Evolutionary conservation across 1,140 invertebrate species (phyloP).

Genomic region (Lordiphosa collinella): DNA sequence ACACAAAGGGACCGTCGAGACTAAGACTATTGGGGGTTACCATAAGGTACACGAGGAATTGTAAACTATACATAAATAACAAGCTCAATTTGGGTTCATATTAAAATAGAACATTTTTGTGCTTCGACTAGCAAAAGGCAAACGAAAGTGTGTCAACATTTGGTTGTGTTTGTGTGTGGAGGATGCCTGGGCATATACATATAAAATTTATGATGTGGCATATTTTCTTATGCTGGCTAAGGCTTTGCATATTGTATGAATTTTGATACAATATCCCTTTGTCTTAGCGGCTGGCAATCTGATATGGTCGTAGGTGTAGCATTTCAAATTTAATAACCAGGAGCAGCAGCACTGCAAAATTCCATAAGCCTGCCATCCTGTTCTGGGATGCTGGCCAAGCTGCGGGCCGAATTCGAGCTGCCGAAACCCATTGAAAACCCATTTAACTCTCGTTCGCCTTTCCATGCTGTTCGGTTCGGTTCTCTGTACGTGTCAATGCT

Average conservation of each 20-base stretch:
- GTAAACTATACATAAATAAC: conserved; percentile 75
- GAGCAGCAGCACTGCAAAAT: conserved; percentile 41
- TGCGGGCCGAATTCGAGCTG: conserved; percentile 44
- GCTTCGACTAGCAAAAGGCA: conserved; percentile 52
- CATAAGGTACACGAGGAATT: conserved; percentile 54
- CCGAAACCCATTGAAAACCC: conserved; percentile 62
- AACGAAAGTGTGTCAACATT: conserved; percentile 69
- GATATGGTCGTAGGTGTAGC: conserved; percentile 69
- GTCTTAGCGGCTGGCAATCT: conserved; percentile 64
- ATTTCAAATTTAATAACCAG: conserved; percentile 77
- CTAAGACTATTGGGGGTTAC: neutral
- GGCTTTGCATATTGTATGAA: conserved; percentile 70
- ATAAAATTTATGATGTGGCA: conserved; percentile 72
- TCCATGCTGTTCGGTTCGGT: conserved; percentile 15
- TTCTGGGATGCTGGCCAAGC: conserved; percentile 19
- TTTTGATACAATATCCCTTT: conserved; percentile 55
- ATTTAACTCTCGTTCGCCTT: conserved; percentile 44
- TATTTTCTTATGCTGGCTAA: conserved; percentile 68
- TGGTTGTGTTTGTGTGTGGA: conserved; percentile 17
- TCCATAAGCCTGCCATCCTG: conserved; percentile 32
- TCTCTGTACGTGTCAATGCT: conserved; percentile 56
- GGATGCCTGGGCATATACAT: conserved; percentile 25
- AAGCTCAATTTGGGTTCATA: conserved; percentile 76
- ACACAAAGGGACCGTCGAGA: conserved; percentile 19
- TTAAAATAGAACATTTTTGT: conserved; percentile 72